Base-by-base conservation (phyloP, 2,797 vertebrate species). In the Amniataba percoides region DNA sequence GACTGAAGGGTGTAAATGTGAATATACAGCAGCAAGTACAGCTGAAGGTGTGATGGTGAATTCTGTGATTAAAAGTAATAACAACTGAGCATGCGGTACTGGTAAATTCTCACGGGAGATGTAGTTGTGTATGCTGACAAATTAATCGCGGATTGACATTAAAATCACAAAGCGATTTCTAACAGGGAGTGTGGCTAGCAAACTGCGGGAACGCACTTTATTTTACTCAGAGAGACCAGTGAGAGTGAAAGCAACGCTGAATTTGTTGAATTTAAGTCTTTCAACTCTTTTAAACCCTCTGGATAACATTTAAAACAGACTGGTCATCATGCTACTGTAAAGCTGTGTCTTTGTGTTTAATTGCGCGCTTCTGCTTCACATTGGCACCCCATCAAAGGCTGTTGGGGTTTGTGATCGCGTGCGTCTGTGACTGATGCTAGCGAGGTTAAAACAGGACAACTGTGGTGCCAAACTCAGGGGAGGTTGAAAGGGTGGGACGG, bases 401-500 rank as follows among this genome's bases (percentile, higher is more conserved):
- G 72, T 60, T 59, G 11, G 43, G 45, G 45, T 56, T 48, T 60
- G 46, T 71, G 59, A 71, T 19, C 77, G 52, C 51, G 7, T 65
- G 64, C 66, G 56, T 72, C 21, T 62, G 40, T 79, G 65, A 71
- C 45, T 71, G 63, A 55, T 68, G 62, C 73, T 72, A 53, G 62
- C 46, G 51, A 65, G 68, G 68, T 78, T 83, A 77, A 83, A 84
- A 82, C 74, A 59, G 65, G 79, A 78, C 46, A 72, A 64, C 40
- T 74, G 63, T 67, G 14, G 71, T 77, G 86, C 85, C 77, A 85
- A 82, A 84, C 70, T 71, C 34, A 42, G 71, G 60, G 71, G 67
- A 77, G 76, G 58, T 53, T 77, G 66, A 65, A 84, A 72, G 75
- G 73, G 74, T 77, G 53, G 69, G 79, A 82, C 88, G 81, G 82